Evolutionary conservation across 2,113 vertebrate genomes (phyloP), one percentile per base, ranked within the genome.

Genomic region (Rattus rattus): DNA sequence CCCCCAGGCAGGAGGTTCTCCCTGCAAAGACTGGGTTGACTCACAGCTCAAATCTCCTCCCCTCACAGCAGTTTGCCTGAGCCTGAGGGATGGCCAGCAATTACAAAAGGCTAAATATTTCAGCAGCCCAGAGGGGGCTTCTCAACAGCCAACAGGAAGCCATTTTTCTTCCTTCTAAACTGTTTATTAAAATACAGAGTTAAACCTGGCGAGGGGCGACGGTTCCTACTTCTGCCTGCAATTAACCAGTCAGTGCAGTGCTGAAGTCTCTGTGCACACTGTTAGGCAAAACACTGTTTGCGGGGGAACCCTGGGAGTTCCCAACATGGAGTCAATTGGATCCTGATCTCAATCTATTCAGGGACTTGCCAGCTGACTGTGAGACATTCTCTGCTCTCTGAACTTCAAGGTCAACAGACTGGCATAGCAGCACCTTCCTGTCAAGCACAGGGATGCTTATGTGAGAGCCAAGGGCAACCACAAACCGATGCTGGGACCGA

Each of bases 71-170:
- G 43, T 86, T 77, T 94, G 85, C 90, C 96, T 72, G 88, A 94
- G 96, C 98, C 98, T 98, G 97, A 98, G 97, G 96, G 86, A 98
- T 97, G 98, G 98, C 94, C 97, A 56, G 83, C 97, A 98, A 98
- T 98, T 98, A 98, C 93, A 83, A 67, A 72, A 88, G 73, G 92
- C 92, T 98, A 96, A 98, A 98, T 98, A 98, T 98, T 98, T 98
- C 97, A 98, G 97, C 97, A 98, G 98, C 97, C 83, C 93, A 91
- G 98, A 97, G 91, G 92, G 96, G 97, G 97, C 92, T 97, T 96
- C 97, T 97, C 70, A 36, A 19, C 67, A 91, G 95, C 96, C 83
- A 77, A 89, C 96, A 94, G 91, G 97, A 98, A 97, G 97, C 97
- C 43, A 43, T 97, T 96, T 97, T 96, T 89, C 89, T 91, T 97